These are phyloP conservation scores for Drosophila birchii DNA, from an alignment of 2,888 invertebrate genomes.

Conservation along the genomic window DNA sequence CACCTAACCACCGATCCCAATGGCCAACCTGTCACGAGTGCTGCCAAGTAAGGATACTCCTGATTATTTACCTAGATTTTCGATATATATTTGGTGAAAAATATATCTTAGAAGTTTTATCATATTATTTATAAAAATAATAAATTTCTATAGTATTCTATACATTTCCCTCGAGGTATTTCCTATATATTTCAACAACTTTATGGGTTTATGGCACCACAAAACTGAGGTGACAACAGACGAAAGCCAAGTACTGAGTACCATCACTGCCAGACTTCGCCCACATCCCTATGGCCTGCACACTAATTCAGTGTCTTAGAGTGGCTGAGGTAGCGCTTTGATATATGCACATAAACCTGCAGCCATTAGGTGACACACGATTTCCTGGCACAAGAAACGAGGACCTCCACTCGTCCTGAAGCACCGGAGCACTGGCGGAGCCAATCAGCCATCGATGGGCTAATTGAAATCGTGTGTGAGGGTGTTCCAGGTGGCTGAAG, in stretches of 20 bases:
- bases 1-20: constrained; percentile 11
- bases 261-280: constrained; percentile 5
- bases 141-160: too few relatives aligned
- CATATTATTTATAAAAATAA: too few relatives aligned
- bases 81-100: background rate
- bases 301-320: constrained; percentile 46
- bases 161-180: background rate
- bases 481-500: constrained; percentile 27
- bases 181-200: too few relatives aligned
- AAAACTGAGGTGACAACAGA: background rate
- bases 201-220: background rate
- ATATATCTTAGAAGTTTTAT: too few relatives aligned
- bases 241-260: constrained; percentile 1
- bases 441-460: constrained; percentile 60
- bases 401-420: constrained; percentile 16
- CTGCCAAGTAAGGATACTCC: background rate
- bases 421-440: constrained; percentile 32
- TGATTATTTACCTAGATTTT: constrained; percentile 2
- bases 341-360: constrained; percentile 43
- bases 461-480: constrained; percentile 68
- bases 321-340: constrained; percentile 39
- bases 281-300: background rate
- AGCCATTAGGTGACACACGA: constrained; percentile 39
- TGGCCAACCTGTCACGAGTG: constrained; percentile 16
- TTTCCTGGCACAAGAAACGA: constrained; percentile 13